These are phyloP conservation scores for Octomys mimax DNA, from an alignment of 2,797 vertebrate genomes.

Conservation along the genomic window DNA sequence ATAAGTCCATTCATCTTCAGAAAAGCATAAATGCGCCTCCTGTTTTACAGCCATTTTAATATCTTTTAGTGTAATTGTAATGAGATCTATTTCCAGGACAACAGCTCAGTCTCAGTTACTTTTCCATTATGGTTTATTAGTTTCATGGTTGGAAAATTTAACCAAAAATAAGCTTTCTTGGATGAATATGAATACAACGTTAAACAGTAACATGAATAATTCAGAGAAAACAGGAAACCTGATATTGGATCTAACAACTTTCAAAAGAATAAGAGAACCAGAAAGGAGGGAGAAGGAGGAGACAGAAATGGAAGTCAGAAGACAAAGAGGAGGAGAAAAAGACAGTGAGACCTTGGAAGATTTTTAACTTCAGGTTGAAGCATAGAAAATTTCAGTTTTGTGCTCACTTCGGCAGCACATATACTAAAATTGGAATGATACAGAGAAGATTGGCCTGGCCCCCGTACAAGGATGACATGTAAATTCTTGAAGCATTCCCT, in stretches of 20 bases:
- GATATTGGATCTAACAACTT: conserved; percentile 15
- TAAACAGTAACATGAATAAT: conserved; percentile 46
- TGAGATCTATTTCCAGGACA: conserved; percentile 75
- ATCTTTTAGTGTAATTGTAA: conserved; percentile 74
- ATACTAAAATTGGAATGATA: no score
- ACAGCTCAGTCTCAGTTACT: conserved; percentile 67
- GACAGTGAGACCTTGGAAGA: background rate
- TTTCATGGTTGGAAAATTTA: conserved; percentile 61
- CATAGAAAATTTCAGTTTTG: background rate
- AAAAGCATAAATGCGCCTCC: conserved; percentile 77
- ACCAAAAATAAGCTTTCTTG: conserved; percentile 51
- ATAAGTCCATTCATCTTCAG: conserved; percentile 82
- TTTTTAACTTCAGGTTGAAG: background rate
- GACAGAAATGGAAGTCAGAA: background rate
- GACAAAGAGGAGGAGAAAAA: background rate
- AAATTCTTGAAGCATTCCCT: no score
- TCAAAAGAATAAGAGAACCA: background rate
- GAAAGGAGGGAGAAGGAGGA: background rate
- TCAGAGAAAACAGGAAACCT: conserved; percentile 47
- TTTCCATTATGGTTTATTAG: conserved; percentile 56
- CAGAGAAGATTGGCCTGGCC: no score
- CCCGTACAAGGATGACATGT: no score
- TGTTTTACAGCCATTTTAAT: conserved; percentile 73
- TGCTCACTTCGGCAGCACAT: no score
- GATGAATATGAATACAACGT: conserved; percentile 37